Evolutionary conservation across 2,888 invertebrate species (phyloP), one percentile per base, ranked within the genome.

Genomic region (Phengaris arion): DNA sequence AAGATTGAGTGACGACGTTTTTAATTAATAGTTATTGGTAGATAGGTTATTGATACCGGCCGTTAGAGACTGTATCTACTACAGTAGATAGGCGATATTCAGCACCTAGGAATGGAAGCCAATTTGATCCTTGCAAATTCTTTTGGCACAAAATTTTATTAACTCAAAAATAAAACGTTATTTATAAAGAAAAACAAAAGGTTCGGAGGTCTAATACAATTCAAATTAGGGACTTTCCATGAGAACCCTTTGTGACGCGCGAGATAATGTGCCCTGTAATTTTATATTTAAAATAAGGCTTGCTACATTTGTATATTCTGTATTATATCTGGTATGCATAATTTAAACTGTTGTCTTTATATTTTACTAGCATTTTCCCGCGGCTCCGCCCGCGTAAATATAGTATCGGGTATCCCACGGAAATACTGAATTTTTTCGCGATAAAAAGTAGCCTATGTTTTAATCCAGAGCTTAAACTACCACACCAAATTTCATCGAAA

Each of bases 171-270:
- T 7, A 45, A 64, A 64, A 35, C 2, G 13, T 64, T 35, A 35
- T 35, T 52, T 64, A 64, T 35, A 64, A 35, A 64, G 35, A 13
- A 64, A 64, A 45, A 64, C 35, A 64, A 64, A 64, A 64, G 64
- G 35, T 12, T 12, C 13, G 2, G 4, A 64, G 35, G 12, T 10
- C 64, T 64, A 64, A 64, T 64, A 64, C 15, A 64, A 64, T 64
- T 64, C 59, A 59, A 59, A 59, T 59, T 22, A 22, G 5, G 10
- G 4, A 12, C 10, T 10, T 9, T 52, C 52, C 52, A 52, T 12
- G 8, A 64, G 13, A 35, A 12, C 35, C 22, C 59, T 54, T 54
- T 45, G 6, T 12, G 64, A 64, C 15, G 6, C 12, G 45, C 2
- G 64, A 64, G 35, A 64, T 64, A 64, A 64, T 64, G 64, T 45